Base-by-base conservation (phyloP, 2,888 invertebrate species). In the Melieria crassipennis region DNA sequence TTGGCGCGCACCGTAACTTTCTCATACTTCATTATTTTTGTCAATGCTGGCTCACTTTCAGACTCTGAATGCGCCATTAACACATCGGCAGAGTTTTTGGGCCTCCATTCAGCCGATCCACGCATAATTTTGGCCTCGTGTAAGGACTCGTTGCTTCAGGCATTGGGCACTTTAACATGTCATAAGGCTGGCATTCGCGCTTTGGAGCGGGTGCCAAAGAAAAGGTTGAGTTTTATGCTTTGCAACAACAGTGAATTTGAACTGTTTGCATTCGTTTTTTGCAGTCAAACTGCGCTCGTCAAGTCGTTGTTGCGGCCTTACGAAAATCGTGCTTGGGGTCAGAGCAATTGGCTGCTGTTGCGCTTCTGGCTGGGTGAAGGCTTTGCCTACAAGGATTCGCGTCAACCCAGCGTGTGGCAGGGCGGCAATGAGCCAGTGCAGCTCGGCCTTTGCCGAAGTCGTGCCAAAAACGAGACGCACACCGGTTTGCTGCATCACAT, bases 341-440 rank as follows among this genome's bases (percentile, higher is more conserved):
- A 94, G 80, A 93, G 93, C 65, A 95, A 95, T 87, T 95, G 94
- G 93, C 91, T 95, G 74, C 87, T 95, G 55, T 91, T 94, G 16
- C 87, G 94, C 66, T 92, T 95, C 81, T 95, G 95, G 95, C 92
- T 94, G 81, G 95, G 95, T 0, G 89, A 92, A 75, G 95, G 94
- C 0, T 94, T 93, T 83, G 94, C 92, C 0, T 94, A 92, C 85
- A 89, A 93, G 10, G 90, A 91, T 87, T 72, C 90, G 82, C 83
- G 90, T 81, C 89, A 89, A 86, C 73, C 91, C 79, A 84, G 85
- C 86, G 73, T 90, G 83, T 83, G 89, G 89, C 82, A 90, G 82
- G 90, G 90, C 76, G 86, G 83, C 4, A 83, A 83, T 64, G 77
- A 79, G 50, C 82, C 83, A 0, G 55, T 82, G 42, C 80, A 83